phyloP scores from a whole-genome alignment of 2,113 vertebrate species.

The Craseonycteris thonglongyai region DNA sequence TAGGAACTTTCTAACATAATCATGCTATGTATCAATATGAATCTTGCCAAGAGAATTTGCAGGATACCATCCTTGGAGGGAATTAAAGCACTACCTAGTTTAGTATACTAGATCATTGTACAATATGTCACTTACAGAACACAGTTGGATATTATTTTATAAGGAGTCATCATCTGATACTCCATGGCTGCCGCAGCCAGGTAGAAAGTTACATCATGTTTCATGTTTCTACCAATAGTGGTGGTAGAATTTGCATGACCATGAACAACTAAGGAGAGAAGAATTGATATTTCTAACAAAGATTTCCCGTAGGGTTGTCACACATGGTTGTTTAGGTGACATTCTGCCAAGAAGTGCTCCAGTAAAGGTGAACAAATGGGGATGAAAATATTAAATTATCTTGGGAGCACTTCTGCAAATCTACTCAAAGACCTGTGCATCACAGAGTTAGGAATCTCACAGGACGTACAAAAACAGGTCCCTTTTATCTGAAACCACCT shows the following conservation, averaged over 20 bases:
- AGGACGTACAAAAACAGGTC: not conserved
- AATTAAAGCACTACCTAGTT: not conserved
- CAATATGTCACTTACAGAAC: not conserved
- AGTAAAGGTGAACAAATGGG: accelerated
- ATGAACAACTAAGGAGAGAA: not conserved
- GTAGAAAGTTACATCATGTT: not conserved
- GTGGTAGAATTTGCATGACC: not conserved
- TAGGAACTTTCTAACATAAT: not conserved
- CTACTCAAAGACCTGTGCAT: not conserved
- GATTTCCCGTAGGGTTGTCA: not conserved
- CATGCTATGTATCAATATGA: not conserved
- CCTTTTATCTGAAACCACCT: not conserved
- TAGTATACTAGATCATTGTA: not conserved
- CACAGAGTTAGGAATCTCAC: not conserved
- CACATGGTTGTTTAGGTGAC: not conserved
- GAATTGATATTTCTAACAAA: not conserved
- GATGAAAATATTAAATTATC: not conserved
- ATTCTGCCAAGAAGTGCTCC: not conserved
- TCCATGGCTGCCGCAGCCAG: not conserved
- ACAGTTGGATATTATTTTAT: not conserved
- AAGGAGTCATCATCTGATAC: not conserved
- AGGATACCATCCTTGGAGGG: not conserved
- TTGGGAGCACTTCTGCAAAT: not conserved
- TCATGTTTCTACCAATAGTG: not conserved
- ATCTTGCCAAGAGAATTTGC: not conserved